Base-by-base conservation (phyloP, 1,140 invertebrate genomes). In the Medauroidea extradentata region DNA sequence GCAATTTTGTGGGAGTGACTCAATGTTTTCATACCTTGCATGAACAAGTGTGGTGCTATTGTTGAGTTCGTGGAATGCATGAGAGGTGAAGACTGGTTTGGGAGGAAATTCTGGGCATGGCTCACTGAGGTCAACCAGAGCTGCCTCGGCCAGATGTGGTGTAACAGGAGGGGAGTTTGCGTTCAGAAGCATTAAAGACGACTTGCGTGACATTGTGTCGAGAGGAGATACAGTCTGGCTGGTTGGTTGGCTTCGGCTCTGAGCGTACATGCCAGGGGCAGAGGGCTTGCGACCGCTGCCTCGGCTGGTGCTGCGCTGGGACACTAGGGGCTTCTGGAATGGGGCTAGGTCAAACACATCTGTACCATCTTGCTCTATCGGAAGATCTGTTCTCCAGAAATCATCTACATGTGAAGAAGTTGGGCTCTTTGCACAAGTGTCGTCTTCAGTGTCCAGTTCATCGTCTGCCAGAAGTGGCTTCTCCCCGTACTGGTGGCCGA, bases 401-500 rank as follows among this genome's bases (percentile, higher is more conserved):
- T 21, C 19, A 8, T 21, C 56, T 50, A 23, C n/a, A 11, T 18
- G 23, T 16, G 44, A 53, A 38, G 54, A 43, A 44, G 54, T 46
- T 13, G 54, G 42, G 14, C 8, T 16, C 13, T 13, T 58, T 3
- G 2, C 25, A 8, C 18, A 24, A 23, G 79, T 76, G 7, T 78
- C 81, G 3, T 77, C 76, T 52, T 86, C 85, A 1, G 84, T 84
- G 59, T 88, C 86, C 3, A 91, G 70, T 67, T 91, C 89, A 70
- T 92, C 89, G 64, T 93, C 89, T 25, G 89, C 76, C 1, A 93
- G 70, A 9, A 93, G 70, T 1, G 90, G 90, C 62, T 84, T 83
- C 59, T 90, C 88, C 1, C 89, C 89, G 64, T 91, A 90, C 56
- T 87, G 84, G 73, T 92, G 89, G 0, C 87, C 88, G 1, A 90